Evolutionary conservation across 2,113 vertebrate species (phyloP), one percentile per base, ranked within the genome.

Genomic region (Synodontis membranacea): DNA sequence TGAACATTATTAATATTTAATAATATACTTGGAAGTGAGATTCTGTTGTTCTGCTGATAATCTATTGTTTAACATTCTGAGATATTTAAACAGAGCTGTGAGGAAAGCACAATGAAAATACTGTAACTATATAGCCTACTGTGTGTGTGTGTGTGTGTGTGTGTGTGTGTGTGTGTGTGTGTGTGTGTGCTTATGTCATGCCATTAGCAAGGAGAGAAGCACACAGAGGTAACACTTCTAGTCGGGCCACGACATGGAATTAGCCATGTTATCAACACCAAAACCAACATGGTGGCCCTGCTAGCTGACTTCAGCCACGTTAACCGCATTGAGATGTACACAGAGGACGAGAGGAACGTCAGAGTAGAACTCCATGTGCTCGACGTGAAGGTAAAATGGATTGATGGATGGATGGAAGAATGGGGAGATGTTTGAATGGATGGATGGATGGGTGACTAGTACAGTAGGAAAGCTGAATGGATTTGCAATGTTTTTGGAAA

Each of bases 291-390:
- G 83, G 97, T 99, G 90, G 97, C 98, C 19, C 96, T 99, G 28
- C 94, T 99, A 91, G 98, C 98, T 2, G 98, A 99, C 92, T 99
- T 99, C 93, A 99, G 98, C 92, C 98, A 99, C 0, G 98, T 99
- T 84, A 98, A 99, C 93, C 96, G 97, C 88, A 99, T 99, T n/a
- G 98, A 99, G 92, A 99, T 99, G 98, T 99, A 97, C 88, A 96
- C 97, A 8, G 98, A 99, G 88, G 98, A 99, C 0, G 97, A 99
- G 86, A 96, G 87, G 87, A 95, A 88, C 89, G 96, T 99, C 84
- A 92, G 97, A 91, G 97, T 99, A 90, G 97, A 99, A 79, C 96
- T 99, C 31, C 98, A 99, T 15, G 98, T 99, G 88, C 93, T 99
- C 88, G 98, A 99, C 70, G 98, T 99, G 48, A 99, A 98, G 95